phyloP scores from a whole-genome alignment of 2,888 invertebrate genomes.

The Pediacus dermestoides region DNA sequence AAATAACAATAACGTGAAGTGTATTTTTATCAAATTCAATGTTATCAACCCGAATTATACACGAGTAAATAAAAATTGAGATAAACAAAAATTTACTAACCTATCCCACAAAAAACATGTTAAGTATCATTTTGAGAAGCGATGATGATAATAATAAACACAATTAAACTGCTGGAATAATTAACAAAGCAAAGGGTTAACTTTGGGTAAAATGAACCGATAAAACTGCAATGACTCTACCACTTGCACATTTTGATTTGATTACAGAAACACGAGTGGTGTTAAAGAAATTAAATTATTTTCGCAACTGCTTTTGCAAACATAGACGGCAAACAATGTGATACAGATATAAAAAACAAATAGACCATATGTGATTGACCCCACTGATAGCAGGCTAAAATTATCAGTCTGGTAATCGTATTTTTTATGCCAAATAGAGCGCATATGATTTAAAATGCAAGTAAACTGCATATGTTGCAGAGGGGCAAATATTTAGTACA shows the following conservation, averaged over 20 bases:
- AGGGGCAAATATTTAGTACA: too few relatives aligned
- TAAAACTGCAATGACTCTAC: too few relatives aligned
- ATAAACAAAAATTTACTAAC: constrained; percentile 31
- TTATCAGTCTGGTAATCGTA: constrained; percentile 31
- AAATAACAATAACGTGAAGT: too few relatives aligned
- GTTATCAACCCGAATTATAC: constrained; percentile 11
- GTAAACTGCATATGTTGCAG: too few relatives aligned
- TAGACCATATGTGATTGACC: constrained; percentile 47
- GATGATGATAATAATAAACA: too few relatives aligned
- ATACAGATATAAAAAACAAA: constrained; percentile 46
- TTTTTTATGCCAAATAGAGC: constrained; percentile 26
- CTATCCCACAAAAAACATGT: constrained; percentile 29
- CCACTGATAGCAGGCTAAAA: constrained; percentile 32
- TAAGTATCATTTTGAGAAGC: too few relatives aligned
- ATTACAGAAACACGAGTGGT: neutral
- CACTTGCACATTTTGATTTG: too few relatives aligned
- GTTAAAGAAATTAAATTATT: constrained; percentile 29
- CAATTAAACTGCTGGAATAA: too few relatives aligned
- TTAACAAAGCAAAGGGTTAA: too few relatives aligned
- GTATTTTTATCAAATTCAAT: too few relatives aligned
- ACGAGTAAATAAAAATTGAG: constrained; percentile 19
- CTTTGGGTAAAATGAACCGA: too few relatives aligned
- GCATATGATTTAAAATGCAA: too few relatives aligned
- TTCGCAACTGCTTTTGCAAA: constrained; percentile 42
- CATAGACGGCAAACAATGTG: constrained; percentile 41